phyloP scores from a whole-genome alignment of 2,797 vertebrate species.

The Kryptolebias ocellatus region DNA sequence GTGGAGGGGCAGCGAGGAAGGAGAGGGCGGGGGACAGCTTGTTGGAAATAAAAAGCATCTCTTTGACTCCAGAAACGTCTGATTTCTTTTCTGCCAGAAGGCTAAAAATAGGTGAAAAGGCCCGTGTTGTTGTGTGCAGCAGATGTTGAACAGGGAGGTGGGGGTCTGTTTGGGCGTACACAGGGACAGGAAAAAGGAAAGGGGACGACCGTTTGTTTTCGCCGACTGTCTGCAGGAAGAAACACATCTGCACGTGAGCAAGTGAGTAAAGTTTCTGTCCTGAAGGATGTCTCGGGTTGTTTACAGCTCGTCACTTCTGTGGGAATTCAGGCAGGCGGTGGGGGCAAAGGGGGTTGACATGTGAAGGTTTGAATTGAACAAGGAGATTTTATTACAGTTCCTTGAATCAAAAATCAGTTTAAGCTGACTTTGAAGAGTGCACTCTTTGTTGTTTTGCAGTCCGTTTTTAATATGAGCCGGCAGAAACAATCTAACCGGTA shows the following conservation, averaged over 20 bases:
- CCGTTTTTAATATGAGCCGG: not conserved
- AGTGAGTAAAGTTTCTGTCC: constrained; percentile 20
- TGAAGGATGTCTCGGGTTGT: constrained; percentile 41
- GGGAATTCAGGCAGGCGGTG: constrained; percentile 19
- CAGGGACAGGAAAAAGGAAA: constrained; percentile 42
- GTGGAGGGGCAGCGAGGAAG: constrained; percentile 4
- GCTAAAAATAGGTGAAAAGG: constrained; percentile 80
- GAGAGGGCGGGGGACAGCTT: constrained; percentile 33
- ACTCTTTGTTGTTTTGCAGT: not conserved
- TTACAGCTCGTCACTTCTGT: constrained; percentile 24
- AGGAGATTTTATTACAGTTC: not conserved
- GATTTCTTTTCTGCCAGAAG: constrained; percentile 52
- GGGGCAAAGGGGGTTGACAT: constrained; percentile 16
- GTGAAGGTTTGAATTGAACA: too few species aligned
- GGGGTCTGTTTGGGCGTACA: constrained; percentile 37
- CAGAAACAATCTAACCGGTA: constrained; percentile 6
- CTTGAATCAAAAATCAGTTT: not conserved
- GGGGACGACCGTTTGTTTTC: constrained; percentile 44
- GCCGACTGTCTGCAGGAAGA: constrained; percentile 46
- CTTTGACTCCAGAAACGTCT: constrained; percentile 72
- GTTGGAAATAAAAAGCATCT: constrained; percentile 79
- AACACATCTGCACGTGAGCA: constrained; percentile 42
- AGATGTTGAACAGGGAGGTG: constrained; percentile 48
- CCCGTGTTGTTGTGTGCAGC: constrained; percentile 76
- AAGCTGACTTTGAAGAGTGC: not conserved